Evolutionary conservation across 2,797 vertebrate genomes (phyloP), one percentile per base, ranked within the genome.

Genomic region (Pteronotus mesoamericanus): DNA sequence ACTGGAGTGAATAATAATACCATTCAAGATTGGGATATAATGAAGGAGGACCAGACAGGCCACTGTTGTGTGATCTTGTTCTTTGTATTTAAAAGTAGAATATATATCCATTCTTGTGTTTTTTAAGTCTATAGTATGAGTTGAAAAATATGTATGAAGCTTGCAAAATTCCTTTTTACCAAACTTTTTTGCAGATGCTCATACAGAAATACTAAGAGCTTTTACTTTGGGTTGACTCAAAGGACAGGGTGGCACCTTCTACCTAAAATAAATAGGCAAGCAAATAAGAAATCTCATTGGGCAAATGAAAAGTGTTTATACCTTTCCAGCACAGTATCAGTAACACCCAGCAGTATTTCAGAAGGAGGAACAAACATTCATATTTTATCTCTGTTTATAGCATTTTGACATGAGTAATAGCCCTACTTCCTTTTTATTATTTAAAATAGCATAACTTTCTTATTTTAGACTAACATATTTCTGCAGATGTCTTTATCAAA

Each of bases 381-480:
- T 71, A 55, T 88, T 95, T 95, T 88, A 93, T 88, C 48, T 83
- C n/a, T 86, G 14, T 55, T 87, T 90, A 74, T 6, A 96, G 59
- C 14, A 90, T 34, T 88, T 84, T 90, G 15, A 61, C 34, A 44
- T 87, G 59, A 51, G 14, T 53, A 92, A 74, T 87, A 86, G 12
- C 24, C 4, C 9, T 69, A 78, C 59, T 96, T 96, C 53, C 64
- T 75, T 88, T 96, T 87, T 92, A 48, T 84, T 95, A 66, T 82
- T 21, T 69, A 95, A 88, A 92, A 64, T 83, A 92, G 22, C n/a
- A 86, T 68, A 53, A 84, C 53, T 90, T 93, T 86, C 18, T 90
- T 90, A 87, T 78, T 96, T 95, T 85, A 95, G 29, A 61, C 12
- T 72, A 42, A 39, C 24, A 46, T 74, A 64, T 94, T 84, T 68